Evolutionary conservation across 1,140 invertebrate species (phyloP), one percentile per base, ranked within the genome.

Genomic region (Panagrolaimus sp.): DNA sequence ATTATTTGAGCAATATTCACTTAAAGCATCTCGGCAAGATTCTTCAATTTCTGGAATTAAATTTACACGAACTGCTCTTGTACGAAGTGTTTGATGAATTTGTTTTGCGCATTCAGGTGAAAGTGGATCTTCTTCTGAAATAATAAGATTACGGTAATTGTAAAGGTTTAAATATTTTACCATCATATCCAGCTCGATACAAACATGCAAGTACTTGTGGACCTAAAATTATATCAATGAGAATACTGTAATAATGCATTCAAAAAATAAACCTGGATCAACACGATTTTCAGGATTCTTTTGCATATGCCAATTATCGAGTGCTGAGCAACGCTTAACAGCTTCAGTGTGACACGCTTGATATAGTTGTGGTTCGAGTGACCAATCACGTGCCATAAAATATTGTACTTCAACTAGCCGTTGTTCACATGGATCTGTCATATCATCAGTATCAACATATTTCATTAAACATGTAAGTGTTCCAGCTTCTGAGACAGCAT

Each of bases 341-440:
- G 94, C 93, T 85, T 97, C 92, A 61, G 89, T 87, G 77, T 89
- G 90, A 82, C 95, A 98, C 11, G 89, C 88, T 78, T 87, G 88
- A 80, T 92, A 97, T 14, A 98, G 85, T 70, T 90, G 89, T 0
- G 91, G 89, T 86, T 98, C 94, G 51, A 98, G 84, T 80, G 85
- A 86, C 80, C 70, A 98, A 85, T 97, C 92, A 75, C 95, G 88
- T 0, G 92, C 90, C 63, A 97, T 88, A 85, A 98, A 98, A 83
- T 95, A 98, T 79, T 98, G 93, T 78, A 98, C 94, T 86, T 97
- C 92, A 20, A 96, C 86, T 38, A 98, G 85, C 25, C 91, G 90
- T 64, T 90, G 88, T 86, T 95, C 91, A 86, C 96, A 98, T 16
- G 90, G 88, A 66, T 88, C 88, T 1, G 88, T 90, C 93, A 98